Conservation (phyloP, 23 tunicate species). For the Diplosoma virens region DNA sequence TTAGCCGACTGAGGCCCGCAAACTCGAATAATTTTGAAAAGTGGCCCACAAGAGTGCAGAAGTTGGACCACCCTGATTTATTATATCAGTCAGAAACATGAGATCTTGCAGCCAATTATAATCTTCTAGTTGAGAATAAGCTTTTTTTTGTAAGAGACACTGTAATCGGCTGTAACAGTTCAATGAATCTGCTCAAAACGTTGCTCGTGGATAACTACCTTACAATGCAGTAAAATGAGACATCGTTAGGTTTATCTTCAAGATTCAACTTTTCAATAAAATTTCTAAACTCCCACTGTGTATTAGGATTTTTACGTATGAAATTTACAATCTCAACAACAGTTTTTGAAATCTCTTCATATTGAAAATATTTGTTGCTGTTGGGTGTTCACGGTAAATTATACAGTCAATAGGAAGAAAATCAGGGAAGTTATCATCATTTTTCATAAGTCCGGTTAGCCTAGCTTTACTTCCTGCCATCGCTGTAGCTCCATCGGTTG, state of each 20-base stretch:
- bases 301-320: slow-evolving; percentile 31
- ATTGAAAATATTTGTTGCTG: slow-evolving; percentile 35
- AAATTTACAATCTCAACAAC: slow-evolving; percentile 34
- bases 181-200: slow-evolving; percentile 35
- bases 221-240: too few species aligned
- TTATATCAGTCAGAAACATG: slow-evolving; percentile 47
- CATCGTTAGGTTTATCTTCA: slow-evolving; percentile 39
- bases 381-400: slow-evolving; percentile 40
- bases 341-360: slow-evolving; percentile 36
- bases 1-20: too few species aligned
- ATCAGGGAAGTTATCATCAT: slow-evolving; percentile 41
- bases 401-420: slow-evolving; percentile 35
- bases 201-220: slow-evolving; percentile 51
- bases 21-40: too few species aligned
- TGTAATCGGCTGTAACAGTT: too few species aligned
- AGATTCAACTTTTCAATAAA: slow-evolving; percentile 44
- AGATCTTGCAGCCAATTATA: slow-evolving; percentile 44
- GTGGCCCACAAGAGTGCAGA: too few species aligned
- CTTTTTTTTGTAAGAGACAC: too few species aligned
- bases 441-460: slow-evolving; percentile 36
- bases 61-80: too few species aligned
- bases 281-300: slow-evolving; percentile 35
- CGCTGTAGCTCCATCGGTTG: slow-evolving; percentile 17
- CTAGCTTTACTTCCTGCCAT: slow-evolving; percentile 28
- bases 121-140: too few species aligned